These are phyloP conservation scores for Ginglymostoma cirratum DNA, from an alignment of 2,113 vertebrate genomes.

Conservation along the genomic window DNA sequence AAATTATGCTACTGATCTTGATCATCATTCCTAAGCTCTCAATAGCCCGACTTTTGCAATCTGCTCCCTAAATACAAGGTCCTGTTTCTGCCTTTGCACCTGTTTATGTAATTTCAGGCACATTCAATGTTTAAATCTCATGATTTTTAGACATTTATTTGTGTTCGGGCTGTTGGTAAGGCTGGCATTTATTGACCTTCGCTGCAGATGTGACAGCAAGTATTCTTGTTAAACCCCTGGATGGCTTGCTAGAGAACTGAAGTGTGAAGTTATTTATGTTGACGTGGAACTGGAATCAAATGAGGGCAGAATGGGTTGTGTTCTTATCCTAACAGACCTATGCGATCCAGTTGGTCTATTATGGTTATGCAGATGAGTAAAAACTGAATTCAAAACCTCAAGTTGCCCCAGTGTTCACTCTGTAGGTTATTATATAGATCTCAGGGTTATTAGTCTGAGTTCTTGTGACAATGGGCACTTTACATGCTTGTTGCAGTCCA, in stretches of 20 bases:
- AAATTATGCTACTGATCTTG: neutral
- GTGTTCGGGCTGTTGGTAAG: neutral
- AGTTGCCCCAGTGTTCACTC: neutral
- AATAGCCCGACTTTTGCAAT: neutral
- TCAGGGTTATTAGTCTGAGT: neutral
- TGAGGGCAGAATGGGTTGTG: neutral
- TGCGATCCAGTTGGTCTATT: neutral
- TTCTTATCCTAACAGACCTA: neutral
- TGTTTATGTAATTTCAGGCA: neutral
- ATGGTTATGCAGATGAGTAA: neutral
- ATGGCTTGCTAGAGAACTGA: neutral
- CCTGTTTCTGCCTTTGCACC: neutral
- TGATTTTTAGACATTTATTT: neutral
- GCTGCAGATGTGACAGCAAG: neutral
- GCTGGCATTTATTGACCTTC: neutral
- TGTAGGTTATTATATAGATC: neutral
- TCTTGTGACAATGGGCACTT: neutral
- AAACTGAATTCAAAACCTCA: neutral
- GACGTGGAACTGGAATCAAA: too few species aligned
- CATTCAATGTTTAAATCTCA: neutral
- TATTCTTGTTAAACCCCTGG: neutral
- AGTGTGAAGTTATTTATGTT: neutral
- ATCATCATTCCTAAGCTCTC: neutral
- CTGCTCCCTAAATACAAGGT: neutral
- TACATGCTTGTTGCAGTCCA: neutral